Evolutionary conservation across 2,797 vertebrate genomes (phyloP).

Genomic region (Ficedula albicollis): DNA sequence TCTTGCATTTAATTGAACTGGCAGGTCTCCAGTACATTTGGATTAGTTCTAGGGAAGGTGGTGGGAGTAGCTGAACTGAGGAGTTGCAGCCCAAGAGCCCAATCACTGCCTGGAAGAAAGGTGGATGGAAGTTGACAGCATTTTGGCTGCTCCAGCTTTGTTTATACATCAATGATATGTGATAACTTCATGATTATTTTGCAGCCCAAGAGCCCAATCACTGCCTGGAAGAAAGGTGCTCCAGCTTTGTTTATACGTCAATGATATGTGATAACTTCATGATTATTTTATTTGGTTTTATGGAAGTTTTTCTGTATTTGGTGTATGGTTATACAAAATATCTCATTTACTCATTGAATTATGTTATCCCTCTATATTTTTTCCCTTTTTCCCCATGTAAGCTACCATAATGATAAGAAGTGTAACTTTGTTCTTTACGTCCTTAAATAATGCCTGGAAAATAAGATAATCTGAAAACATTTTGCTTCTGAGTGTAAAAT

Average conservation of each 20-base stretch:
- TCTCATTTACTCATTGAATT: background rate
- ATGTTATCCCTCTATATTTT: background rate
- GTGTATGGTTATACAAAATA: background rate
- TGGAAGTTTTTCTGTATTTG: background rate
- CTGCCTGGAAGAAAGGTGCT: background rate
- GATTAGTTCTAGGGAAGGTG: background rate
- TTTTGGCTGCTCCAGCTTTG: background rate
- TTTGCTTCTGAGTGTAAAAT: background rate
- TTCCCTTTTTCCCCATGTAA: background rate
- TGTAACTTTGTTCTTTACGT: background rate
- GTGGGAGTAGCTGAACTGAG: background rate
- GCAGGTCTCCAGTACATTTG: background rate
- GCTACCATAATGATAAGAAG: background rate
- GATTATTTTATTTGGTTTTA: background rate
- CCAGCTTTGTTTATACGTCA: background rate
- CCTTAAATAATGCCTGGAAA: background rate
- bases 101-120: background rate
- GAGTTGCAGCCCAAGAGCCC: background rate
- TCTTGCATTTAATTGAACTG: background rate
- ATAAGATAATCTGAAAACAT: background rate
- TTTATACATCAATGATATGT: background rate
- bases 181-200: background rate
- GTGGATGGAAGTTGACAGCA: background rate
- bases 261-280: background rate
- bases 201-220: background rate